Evolutionary conservation across 2,797 vertebrate genomes (phyloP).

Genomic region (Sternotherus odoratus): DNA sequence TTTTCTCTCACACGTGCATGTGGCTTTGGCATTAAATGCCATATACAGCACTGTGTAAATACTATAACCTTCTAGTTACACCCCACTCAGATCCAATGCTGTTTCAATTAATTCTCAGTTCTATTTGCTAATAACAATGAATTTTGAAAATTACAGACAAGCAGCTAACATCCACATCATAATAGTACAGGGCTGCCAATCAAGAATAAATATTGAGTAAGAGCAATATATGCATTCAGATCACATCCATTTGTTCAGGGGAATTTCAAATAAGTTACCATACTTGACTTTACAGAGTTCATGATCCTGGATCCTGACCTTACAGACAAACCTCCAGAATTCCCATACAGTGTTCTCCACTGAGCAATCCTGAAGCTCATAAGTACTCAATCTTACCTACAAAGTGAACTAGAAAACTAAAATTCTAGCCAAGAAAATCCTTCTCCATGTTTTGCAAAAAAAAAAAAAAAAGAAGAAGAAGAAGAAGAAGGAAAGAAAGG

Average conservation of each 20-base stretch:
- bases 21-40: background rate
- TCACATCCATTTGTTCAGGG: background rate
- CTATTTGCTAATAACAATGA: background rate
- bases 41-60: background rate
- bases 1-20: background rate
- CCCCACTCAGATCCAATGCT: background rate
- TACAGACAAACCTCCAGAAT: background rate
- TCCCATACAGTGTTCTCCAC: background rate
- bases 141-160: constrained; percentile 10
- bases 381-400: background rate
- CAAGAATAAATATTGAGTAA: constrained; percentile 11
- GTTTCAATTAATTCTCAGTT: background rate
- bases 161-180: background rate
- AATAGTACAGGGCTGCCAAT: background rate
- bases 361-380: background rate
- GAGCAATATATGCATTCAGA: background rate
- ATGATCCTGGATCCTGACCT: background rate
- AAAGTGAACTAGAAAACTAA: background rate
- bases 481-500: background rate
- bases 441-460: background rate
- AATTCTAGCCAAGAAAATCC: background rate
- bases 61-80: background rate
- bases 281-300: background rate
- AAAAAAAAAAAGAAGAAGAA: background rate
- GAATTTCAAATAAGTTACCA: background rate